A percentile compares a stretch with the other conserved stretches of the same genome.
These are phyloP conservation scores for Grammomys dolichurus DNA, from an alignment of 2,113 vertebrate species.

Conservation along the genomic window DNA sequence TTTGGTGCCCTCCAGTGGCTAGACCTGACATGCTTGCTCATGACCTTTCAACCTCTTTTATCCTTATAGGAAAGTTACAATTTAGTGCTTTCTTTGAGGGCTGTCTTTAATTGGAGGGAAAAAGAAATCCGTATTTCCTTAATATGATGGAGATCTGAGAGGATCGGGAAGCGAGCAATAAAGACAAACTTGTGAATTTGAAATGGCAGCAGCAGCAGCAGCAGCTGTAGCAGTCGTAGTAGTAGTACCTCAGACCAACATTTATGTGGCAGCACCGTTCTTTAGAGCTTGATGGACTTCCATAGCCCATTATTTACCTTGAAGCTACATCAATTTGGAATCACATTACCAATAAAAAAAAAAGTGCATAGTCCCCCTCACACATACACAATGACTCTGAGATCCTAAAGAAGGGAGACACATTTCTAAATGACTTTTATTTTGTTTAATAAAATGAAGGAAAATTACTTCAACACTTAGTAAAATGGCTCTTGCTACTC, in stretches of 20 bases:
- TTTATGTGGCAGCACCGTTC: not conserved
- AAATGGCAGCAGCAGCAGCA: not conserved
- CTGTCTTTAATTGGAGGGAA: not conserved
- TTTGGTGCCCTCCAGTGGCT: constrained; percentile 74
- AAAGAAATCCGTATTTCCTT: not conserved
- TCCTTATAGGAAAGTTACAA: constrained; percentile 39
- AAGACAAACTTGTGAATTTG: not conserved
- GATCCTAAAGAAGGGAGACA: not conserved
- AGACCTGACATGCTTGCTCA: constrained; percentile 49
- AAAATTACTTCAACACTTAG: not conserved
- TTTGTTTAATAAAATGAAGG: no score
- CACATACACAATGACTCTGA: not conserved
- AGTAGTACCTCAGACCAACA: not conserved
- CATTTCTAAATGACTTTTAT: not conserved
- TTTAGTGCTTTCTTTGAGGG: not conserved
- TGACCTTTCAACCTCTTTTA: constrained; percentile 50
- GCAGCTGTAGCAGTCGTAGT: not conserved
- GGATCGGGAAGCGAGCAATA: not conserved
- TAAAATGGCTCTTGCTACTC: not conserved
- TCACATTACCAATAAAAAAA: not conserved
- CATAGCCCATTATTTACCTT: not conserved
- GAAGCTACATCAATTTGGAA: fast-evolving
- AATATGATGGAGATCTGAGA: not conserved
- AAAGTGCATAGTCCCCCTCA: not conserved
- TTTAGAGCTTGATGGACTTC: not conserved